Evolutionary conservation across 2,888 invertebrate species (phyloP), one percentile per base, ranked within the genome.

Genomic region (Hoplodrina blanda): DNA sequence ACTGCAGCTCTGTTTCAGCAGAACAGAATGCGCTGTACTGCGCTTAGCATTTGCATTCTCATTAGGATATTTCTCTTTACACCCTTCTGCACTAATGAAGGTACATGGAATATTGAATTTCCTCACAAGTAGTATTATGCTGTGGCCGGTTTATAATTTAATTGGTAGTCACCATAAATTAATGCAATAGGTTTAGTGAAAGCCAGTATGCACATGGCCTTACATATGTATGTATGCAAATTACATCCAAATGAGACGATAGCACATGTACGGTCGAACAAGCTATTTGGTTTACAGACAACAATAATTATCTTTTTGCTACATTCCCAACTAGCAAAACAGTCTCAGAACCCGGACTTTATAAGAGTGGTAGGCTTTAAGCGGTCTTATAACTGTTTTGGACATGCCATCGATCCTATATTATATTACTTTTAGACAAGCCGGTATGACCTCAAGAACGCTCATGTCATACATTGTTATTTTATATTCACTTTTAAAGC

Each of bases 51-150:
- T 90, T 90, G 87, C 89, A 88, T 90, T 82, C 87, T 87, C 88
- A 89, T 90, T 90, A 88, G 84, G 89, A 89, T 89, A 89, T 85
- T 87, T 84, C 85, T 86, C 83, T 86, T 84, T 84, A 84, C 86
- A 85, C 80, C 74, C 82, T 80, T 78, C 74, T 77, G 73, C 53
- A 55, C 53, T 76, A 81, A 76, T 72, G 69, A 17, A 46, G 41
- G 46, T 62, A 70, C 73, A 65, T 65, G 57, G 73, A 70, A 69
- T 70, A 68, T 68, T 44, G 50, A 53, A 83, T 75, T 67, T 65
- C 46, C 37, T 41, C 13, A 19, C 57, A 53, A 59, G 52, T 61
- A 63, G 55, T 37, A 60, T 6, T 17, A 46, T 59, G 52, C 33
- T 8, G 10, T 41, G 10, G 15, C 6, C 19, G 20, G 55, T 69